These are phyloP conservation scores for Rattus rattus DNA, from an alignment of 2,113 vertebrate genomes.

Conservation along the genomic window DNA sequence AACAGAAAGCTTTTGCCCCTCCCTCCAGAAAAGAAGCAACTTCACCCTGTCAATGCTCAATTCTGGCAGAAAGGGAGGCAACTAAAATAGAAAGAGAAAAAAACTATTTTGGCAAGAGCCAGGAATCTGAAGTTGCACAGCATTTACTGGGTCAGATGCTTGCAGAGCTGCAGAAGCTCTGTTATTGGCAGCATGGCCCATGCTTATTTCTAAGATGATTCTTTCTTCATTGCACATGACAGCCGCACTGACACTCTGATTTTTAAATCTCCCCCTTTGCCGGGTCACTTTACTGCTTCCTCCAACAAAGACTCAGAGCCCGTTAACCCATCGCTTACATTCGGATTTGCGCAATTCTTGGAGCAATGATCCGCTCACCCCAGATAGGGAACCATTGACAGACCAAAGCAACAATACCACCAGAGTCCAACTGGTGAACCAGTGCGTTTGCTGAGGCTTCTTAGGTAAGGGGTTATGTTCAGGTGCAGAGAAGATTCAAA, in stretches of 20 bases:
- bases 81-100: conserved; percentile 60
- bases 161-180: background rate
- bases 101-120: conserved; percentile 32
- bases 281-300: background rate
- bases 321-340: background rate
- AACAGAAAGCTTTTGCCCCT: conserved; percentile 6
- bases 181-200: background rate
- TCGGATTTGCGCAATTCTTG: background rate
- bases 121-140: conserved; percentile 3
- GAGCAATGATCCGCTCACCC: background rate
- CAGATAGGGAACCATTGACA: background rate
- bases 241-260: background rate
- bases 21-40: conserved; percentile 44
- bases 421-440: too few relatives aligned
- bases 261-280: background rate
- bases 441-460: background rate
- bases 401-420: background rate
- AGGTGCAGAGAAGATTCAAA: background rate
- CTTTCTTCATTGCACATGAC: background rate
- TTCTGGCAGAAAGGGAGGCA: conserved; percentile 64
- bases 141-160: background rate
- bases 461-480: background rate
- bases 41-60: conserved; percentile 64
- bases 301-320: background rate
- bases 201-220: conserved; percentile 37